Base-by-base conservation (phyloP, 2,797 vertebrate genomes). In the Natrix natrix region DNA sequence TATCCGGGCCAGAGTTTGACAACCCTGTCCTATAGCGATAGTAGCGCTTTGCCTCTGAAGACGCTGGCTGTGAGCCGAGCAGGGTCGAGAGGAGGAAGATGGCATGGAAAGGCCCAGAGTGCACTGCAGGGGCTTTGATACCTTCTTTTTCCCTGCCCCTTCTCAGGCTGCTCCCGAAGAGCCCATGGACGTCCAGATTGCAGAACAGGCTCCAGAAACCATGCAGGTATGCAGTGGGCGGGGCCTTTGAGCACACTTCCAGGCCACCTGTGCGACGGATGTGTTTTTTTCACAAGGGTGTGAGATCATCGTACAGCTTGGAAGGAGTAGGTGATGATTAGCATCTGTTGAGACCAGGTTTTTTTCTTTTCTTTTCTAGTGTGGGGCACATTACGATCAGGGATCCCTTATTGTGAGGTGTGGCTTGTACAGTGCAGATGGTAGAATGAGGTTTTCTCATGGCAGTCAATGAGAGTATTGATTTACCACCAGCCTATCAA, bases 161-260 rank as follows among this genome's bases (percentile, higher is more conserved):
- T 87, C 66, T 83, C 92, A 96, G 97, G 92, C 94, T 16, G 90
- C 95, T 91, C 92, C 95, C 7, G 97, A 97, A 91, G 97, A 97
- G 91, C 96, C 96, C 22, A 97, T 97, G 97, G 96, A 98, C 61
- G 93, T 97, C 86, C 97, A 97, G 93, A 95, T 96, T 88, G 96
- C 96, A 37, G 97, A 98, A 93, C 95, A 95, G 74, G 95, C 92
- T 12, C 94, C 96, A 3, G 96, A 97, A 28, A 95, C 96, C 28
- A 90, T 96, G 90, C 91, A 60, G 90, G 93, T 93, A 55, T 32
- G 43, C 89, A 86, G 78, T 26, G 32, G 37, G 83, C 24, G 86
- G 13, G 13, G 4, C 24, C 5, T 4, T 43, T 22, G 22, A 12
- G 10, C 74, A 83, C 20, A 12, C 17, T 22, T 11, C 37, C 0